Evolutionary conservation across 2,797 vertebrate species (phyloP).

Genomic region (Tympanoctomys barrerae): DNA sequence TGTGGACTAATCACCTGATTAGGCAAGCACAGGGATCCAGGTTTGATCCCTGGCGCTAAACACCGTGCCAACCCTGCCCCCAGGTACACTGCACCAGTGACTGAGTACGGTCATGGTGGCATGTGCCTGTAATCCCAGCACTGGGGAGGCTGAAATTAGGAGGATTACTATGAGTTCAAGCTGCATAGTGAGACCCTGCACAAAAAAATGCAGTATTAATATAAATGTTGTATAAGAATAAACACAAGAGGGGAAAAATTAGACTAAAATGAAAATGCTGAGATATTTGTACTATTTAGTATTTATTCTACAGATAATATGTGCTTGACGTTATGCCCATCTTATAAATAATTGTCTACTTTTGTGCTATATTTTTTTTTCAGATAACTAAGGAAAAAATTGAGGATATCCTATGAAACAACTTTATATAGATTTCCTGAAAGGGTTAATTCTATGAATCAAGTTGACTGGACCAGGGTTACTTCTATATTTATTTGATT

Average conservation of each 20-base stretch:
- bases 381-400: background rate
- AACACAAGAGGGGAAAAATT: background rate
- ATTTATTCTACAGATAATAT: background rate
- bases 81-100: too few relatives aligned
- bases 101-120: too few relatives aligned
- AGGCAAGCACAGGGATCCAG: too few relatives aligned
- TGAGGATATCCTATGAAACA: background rate
- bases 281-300: background rate
- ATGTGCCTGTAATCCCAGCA: too few relatives aligned
- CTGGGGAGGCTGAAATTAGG: too few relatives aligned
- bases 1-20: too few relatives aligned
- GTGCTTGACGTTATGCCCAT: background rate
- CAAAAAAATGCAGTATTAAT: background rate
- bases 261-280: background rate
- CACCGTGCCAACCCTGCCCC: too few relatives aligned
- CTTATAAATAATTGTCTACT: background rate
- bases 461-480: background rate
- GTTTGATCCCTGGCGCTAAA: too few relatives aligned
- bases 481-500: background rate
- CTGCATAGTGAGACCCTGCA: too few relatives aligned
- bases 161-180: too few relatives aligned
- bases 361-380: slow-evolving; percentile 6
- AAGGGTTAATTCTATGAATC: background rate
- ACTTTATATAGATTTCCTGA: background rate
- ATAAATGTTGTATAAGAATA: background rate